Percentiles rank a stretch among this genome's conserved stretches.
Conservation (phyloP, 2,113 vertebrate species). For the Silurus meridionalis region DNA sequence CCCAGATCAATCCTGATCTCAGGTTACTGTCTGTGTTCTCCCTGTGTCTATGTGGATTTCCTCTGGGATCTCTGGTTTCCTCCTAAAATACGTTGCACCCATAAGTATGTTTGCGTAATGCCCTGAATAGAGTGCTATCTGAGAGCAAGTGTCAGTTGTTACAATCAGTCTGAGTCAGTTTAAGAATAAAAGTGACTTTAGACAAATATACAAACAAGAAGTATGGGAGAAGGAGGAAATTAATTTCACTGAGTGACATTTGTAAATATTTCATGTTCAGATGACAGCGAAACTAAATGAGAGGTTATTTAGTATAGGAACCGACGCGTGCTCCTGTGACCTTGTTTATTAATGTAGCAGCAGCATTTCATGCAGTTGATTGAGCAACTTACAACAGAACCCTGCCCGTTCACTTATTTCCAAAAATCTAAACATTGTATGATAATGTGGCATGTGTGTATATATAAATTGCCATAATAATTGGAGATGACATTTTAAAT, state of each 20-base stretch:
- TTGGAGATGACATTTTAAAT: not conserved
- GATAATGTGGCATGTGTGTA: not conserved
- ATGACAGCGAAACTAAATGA: not conserved
- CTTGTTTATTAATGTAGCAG: not conserved
- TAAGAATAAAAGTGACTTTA: not conserved
- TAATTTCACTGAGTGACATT: not conserved
- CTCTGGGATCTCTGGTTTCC: not conserved
- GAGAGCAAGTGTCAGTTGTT: not conserved
- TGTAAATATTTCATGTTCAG: not conserved
- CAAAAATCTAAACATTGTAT: not conserved
- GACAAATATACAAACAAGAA: not conserved
- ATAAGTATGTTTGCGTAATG: not conserved
- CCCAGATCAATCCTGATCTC: not conserved
- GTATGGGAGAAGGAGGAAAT: not conserved
- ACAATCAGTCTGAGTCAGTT: not conserved
- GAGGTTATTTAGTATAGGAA: not conserved
- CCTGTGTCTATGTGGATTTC: not conserved
- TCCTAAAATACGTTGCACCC: not conserved
- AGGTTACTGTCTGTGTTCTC: not conserved
- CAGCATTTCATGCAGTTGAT: not conserved
- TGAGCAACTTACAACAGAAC: not conserved
- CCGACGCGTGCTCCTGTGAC: not conserved
- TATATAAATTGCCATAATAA: not conserved
- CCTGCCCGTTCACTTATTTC: not conserved
- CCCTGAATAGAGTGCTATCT: not conserved